phyloP scores from a whole-genome alignment of 2,113 vertebrate genomes.

The Atrichornis clamosus region DNA sequence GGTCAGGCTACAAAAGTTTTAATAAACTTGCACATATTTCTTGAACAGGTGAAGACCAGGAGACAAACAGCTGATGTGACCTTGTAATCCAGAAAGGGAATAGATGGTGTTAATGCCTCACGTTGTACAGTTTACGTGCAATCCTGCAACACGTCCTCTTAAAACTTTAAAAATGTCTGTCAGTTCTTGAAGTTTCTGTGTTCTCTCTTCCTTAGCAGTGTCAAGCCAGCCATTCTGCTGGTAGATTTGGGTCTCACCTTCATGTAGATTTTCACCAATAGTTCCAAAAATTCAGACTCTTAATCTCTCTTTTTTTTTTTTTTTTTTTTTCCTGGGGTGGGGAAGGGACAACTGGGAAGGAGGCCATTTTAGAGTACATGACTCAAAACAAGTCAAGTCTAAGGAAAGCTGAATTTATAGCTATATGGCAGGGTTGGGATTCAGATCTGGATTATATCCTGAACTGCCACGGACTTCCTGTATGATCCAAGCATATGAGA shows the following conservation, averaged over 20 bases:
- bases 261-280: background rate
- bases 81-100: background rate
- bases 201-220: background rate
- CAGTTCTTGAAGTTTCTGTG: background rate
- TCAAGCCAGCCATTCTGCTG: background rate
- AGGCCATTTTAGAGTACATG: background rate
- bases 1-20: background rate
- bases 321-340: background rate
- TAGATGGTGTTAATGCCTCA: background rate
- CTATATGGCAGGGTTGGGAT: background rate
- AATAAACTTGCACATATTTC: background rate
- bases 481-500: background rate
- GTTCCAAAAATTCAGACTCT: background rate
- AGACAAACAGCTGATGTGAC: background rate
- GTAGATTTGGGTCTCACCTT: background rate
- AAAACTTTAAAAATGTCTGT: background rate
- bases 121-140: background rate
- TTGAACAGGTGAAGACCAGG: background rate
- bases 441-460: background rate
- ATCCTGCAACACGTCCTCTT: background rate
- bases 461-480: background rate
- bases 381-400: background rate
- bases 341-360: accelerated
- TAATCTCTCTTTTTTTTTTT: background rate
- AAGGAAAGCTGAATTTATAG: background rate